Base-by-base conservation (phyloP, 1,140 invertebrate species). In the Drosophila pseudoananassae region DNA sequence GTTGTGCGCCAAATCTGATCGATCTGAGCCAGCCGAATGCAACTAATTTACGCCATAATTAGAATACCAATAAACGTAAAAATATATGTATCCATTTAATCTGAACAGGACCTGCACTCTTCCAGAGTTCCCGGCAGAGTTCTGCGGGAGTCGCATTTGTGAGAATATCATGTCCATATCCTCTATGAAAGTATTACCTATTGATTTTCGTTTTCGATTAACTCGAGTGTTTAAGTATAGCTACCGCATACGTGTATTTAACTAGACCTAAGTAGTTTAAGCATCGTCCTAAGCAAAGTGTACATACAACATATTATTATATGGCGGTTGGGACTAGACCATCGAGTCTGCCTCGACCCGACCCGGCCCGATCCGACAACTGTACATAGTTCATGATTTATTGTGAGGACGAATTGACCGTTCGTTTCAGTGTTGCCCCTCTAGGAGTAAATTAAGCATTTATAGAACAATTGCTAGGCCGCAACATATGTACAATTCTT, bases 91-190 rank as follows among this genome's bases (percentile, higher is more conserved):
- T 89, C 71, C 68, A 74, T 85, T 80, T 83, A 81, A 85, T 90
- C 72, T 72, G 72, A 87, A 91, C 90, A 91, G 90, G 90, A 87
- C 64, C 76, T 85, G 71, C 79, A 78, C 70, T 87, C 71, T 78
- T 72, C 74, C 85, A 80, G 59, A 58, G 63, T 66, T 51, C 73
- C 64, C 69, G 66, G 56, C 71, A 78, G 75, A 78, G 71, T 79
- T 33, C 77, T 91, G 71, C 84, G 87, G 71, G 90, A 91, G 77
- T 91, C 90, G 33, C 90, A 91, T 76, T 83, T 91, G 63, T 91
- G 83, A 88, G 55, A 66, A 83, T 83, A 75, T 63, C 78, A 71
- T 70, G 68, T 76, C 66, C 52, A 81, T 76, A 81, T 81, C 76
- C 74, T 82, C 78, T 68, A 70, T 70, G 56, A 85, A 85, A 85